Conservation (phyloP, 35 echinoderm and acorn worm species). For the Hemicentrotus pulcherrimus region DNA sequence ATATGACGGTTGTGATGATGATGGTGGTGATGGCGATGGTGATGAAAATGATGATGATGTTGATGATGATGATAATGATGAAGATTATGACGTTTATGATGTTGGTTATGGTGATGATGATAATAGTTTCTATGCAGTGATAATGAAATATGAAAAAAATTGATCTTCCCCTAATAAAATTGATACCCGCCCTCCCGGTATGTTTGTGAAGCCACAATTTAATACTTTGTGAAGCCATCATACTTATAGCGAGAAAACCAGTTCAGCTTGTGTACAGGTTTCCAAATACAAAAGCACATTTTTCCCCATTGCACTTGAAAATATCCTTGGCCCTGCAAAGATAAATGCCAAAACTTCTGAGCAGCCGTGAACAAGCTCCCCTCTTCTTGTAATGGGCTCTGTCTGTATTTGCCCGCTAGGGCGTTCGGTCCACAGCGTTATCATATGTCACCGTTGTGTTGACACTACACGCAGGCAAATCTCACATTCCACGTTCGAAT, state of each 20-base stretch:
- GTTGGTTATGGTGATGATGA: background rate
- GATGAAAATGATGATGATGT: background rate
- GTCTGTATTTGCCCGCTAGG: constrained; percentile 6
- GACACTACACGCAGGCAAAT: background rate
- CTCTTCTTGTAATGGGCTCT: background rate
- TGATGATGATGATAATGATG: background rate
- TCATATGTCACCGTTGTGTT: background rate
- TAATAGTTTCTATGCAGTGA: background rate
- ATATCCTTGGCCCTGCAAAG: background rate
- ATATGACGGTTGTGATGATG: too few species aligned
- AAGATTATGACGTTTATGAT: background rate
- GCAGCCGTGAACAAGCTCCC: background rate
- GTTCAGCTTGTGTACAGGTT: too few species aligned
- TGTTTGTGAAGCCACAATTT: too few species aligned
- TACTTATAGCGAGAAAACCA: too few species aligned
- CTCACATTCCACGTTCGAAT: too few species aligned
- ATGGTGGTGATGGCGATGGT: too few species aligned
- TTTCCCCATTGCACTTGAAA: too few species aligned
- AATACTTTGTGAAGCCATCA: too few species aligned
- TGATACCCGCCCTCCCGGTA: too few species aligned
- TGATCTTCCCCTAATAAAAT: too few species aligned
- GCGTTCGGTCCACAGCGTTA: background rate
- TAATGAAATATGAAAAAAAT: too few species aligned
- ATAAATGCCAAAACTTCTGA: background rate
- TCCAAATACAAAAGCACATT: too few species aligned